Evolutionary conservation across 1,140 invertebrate genomes (phyloP).

Genomic region (Sycophaga agraensis): DNA sequence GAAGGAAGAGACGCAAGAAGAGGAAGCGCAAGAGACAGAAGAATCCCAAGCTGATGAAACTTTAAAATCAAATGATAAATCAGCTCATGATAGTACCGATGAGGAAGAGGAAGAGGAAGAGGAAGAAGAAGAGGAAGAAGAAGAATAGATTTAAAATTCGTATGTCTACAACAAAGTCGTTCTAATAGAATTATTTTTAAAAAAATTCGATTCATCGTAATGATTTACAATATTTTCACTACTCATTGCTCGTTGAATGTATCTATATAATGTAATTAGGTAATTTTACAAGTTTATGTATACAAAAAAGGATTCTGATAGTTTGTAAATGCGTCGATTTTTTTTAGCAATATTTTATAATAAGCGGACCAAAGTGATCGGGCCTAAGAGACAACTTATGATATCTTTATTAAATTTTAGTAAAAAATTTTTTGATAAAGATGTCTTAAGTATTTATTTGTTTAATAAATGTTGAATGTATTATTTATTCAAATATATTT

Average conservation of each 20-base stretch:
- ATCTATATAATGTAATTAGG: conserved; percentile 6
- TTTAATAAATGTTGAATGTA: conserved; percentile 27
- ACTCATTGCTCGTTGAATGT: conserved; percentile 18
- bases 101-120: background rate
- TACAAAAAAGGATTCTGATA: conserved; percentile 23
- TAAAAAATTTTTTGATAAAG: conserved; percentile 16
- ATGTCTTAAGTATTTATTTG: conserved; percentile 14
- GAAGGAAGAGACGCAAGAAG: background rate
- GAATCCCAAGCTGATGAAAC: background rate
- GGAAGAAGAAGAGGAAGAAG: conserved; percentile 2
- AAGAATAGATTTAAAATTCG: conserved; percentile 8
- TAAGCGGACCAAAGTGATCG: conserved; percentile 27
- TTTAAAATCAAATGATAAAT: background rate
- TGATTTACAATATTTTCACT: conserved; percentile 23
- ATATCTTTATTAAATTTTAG: conserved; percentile 17
- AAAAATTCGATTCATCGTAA: conserved; percentile 7
- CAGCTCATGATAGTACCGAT: background rate
- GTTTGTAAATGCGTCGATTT: conserved; percentile 26
- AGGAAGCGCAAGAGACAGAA: background rate
- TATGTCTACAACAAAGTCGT: background rate
- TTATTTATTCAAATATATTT: conserved; percentile 31
- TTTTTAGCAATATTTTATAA: conserved; percentile 26
- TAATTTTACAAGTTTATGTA: conserved; percentile 7
- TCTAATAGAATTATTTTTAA: background rate
- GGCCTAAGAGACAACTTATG: conserved; percentile 28